phyloP scores from a whole-genome alignment of 2,113 vertebrate species.

The Bubo scandiacus region DNA sequence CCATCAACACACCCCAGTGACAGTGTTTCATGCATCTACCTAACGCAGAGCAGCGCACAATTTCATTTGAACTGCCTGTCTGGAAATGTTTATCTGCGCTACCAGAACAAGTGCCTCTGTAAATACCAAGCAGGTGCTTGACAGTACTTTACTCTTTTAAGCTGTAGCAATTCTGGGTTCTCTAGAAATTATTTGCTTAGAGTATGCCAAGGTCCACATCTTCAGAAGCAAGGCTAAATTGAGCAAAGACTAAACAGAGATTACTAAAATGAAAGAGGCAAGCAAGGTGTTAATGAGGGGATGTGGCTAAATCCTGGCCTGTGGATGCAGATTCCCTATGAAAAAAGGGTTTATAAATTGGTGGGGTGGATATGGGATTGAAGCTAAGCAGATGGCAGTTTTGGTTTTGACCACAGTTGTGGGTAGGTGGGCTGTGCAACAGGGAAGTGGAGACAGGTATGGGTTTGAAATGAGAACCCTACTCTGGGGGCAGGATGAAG shows the following conservation, averaged over 20 bases:
- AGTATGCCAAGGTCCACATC: background rate
- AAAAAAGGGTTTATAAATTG: background rate
- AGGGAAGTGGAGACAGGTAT: background rate
- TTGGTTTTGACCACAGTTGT: background rate
- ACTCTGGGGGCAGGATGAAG: fast-evolving
- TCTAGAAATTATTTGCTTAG: background rate
- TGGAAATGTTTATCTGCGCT: background rate
- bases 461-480: background rate
- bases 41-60: background rate
- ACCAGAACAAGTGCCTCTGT: background rate
- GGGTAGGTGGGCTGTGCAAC: background rate
- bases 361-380: background rate
- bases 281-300: background rate
- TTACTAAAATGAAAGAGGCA: background rate
- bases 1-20: background rate
- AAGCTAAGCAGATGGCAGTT: background rate
- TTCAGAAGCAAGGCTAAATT: background rate
- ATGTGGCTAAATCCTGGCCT: background rate
- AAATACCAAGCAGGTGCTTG: background rate
- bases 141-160: background rate
- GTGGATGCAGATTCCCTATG: background rate
- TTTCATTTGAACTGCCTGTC: background rate
- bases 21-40: background rate
- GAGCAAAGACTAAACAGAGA: background rate
- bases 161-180: background rate